Percentiles rank a stretch among this genome's conserved stretches.
Conservation (phyloP, 2,888 invertebrate genomes). For the Pasiphila rectangulata region DNA sequence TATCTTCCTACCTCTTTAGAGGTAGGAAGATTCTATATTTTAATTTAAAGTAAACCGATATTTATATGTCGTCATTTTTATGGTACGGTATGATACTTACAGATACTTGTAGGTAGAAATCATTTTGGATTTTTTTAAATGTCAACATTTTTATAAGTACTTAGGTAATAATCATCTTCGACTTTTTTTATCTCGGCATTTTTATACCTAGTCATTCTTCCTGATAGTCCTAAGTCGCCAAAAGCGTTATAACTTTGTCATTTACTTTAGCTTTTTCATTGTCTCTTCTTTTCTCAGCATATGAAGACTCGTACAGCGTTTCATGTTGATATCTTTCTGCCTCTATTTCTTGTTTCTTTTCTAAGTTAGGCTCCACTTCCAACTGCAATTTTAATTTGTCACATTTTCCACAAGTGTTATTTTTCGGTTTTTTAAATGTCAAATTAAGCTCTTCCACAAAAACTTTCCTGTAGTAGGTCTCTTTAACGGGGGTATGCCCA, state of each 20-base stretch:
- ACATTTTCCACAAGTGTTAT: no score
- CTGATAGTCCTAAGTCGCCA: not conserved
- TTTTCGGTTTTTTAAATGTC: no score
- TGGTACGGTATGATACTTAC: no score
- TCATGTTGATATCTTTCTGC: conserved; percentile 22
- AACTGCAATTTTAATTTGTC: conserved; percentile 17
- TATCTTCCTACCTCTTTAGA: not conserved
- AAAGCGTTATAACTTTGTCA: conserved; percentile 14
- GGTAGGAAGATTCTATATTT: not conserved
- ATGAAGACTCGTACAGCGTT: conserved; percentile 22
- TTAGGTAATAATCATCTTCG: not conserved
- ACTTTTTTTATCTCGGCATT: not conserved
- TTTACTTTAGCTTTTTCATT: conserved; percentile 21
- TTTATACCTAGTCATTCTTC: not conserved
- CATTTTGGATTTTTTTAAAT: no score
- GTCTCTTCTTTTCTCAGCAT: conserved; percentile 23
- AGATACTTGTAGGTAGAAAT: no score
- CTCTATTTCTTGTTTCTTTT: conserved; percentile 18
- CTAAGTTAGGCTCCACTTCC: conserved; percentile 13
- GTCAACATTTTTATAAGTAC: not conserved
- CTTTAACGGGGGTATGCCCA: no score
- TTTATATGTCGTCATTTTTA: not conserved
- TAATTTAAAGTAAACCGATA: not conserved
- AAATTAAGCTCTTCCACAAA: no score
- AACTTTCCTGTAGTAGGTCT: no score